Evolutionary conservation across 2,888 invertebrate genomes (phyloP).

Genomic region (Ditula angustiorana): DNA sequence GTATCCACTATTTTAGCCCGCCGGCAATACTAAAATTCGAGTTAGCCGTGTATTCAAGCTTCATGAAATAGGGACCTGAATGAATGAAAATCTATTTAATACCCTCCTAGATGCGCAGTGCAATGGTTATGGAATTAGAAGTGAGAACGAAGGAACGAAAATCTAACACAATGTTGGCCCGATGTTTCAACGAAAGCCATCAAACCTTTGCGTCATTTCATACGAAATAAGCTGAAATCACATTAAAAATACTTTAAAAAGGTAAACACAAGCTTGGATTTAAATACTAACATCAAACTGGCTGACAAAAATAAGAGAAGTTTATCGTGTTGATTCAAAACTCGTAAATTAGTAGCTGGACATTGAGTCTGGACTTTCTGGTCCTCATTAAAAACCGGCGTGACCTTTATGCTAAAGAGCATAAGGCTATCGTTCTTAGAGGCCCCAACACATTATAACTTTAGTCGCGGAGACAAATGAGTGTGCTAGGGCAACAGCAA

Average conservation of each 20-base stretch:
- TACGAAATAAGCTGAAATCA: background rate
- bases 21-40: too few relatives aligned
- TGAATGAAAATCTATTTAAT: too few relatives aligned
- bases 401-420: conserved; percentile 28
- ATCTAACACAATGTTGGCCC: conserved; percentile 13
- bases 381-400: background rate
- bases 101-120: too few relatives aligned
- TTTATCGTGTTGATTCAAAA: background rate
- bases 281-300: too few relatives aligned
- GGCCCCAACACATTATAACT: background rate
- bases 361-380: background rate
- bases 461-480: background rate
- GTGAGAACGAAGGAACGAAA: background rate
- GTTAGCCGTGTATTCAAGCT: too few relatives aligned
- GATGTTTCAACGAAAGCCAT: background rate
- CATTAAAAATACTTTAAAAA: too few relatives aligned
- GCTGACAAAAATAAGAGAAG: background rate
- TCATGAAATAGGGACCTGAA: too few relatives aligned
- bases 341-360: background rate
- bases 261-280: too few relatives aligned
- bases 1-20: too few relatives aligned
- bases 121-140: conserved; percentile 11
- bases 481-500: background rate
- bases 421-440: conserved; percentile 6
- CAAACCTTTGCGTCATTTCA: background rate